phyloP scores from a whole-genome alignment of 2,113 vertebrate species.

The Eublepharis macularius region DNA sequence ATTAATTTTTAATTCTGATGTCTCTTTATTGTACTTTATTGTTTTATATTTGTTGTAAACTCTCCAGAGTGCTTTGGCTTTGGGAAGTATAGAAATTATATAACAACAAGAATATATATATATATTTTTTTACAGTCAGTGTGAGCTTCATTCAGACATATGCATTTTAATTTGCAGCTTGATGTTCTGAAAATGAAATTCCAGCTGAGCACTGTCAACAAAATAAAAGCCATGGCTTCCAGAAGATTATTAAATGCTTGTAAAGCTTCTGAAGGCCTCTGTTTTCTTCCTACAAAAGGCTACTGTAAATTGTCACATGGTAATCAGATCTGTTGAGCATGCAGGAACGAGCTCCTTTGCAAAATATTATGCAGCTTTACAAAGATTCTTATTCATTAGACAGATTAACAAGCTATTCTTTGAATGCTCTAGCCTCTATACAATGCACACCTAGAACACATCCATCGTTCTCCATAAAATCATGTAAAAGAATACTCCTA shows the following conservation, averaged over 20 bases:
- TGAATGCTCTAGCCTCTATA: conserved; percentile 54
- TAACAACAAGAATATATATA: too few relatives aligned
- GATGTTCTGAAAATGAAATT: conserved; percentile 18
- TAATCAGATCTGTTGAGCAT: conserved; percentile 66
- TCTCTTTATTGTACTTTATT: too few relatives aligned
- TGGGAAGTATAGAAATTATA: too few relatives aligned
- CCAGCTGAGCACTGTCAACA: conserved; percentile 32
- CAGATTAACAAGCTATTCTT: conserved; percentile 59
- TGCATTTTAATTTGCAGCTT: neutral
- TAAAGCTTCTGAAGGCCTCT: conserved; percentile 49
- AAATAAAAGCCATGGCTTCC: conserved; percentile 14
- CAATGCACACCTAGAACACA: conserved; percentile 1
- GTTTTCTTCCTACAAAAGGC: conserved; percentile 55
- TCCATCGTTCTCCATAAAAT: conserved; percentile 14
- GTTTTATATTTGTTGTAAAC: too few relatives aligned
- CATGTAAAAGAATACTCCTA: conserved; percentile 15
- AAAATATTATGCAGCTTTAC: conserved; percentile 66
- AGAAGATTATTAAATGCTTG: conserved; percentile 28
- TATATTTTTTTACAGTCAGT: too few relatives aligned
- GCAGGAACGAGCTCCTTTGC: conserved; percentile 56
- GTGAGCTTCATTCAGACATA: conserved; percentile 11
- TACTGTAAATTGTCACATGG: conserved; percentile 63
- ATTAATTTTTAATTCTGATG: too few relatives aligned
- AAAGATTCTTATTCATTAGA: conserved; percentile 71
- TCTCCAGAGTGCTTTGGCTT: too few relatives aligned